Percentiles rank a stretch among this genome's conserved stretches.
phyloP scores from a whole-genome alignment of 2,888 invertebrate genomes.

The Patella caerulea region DNA sequence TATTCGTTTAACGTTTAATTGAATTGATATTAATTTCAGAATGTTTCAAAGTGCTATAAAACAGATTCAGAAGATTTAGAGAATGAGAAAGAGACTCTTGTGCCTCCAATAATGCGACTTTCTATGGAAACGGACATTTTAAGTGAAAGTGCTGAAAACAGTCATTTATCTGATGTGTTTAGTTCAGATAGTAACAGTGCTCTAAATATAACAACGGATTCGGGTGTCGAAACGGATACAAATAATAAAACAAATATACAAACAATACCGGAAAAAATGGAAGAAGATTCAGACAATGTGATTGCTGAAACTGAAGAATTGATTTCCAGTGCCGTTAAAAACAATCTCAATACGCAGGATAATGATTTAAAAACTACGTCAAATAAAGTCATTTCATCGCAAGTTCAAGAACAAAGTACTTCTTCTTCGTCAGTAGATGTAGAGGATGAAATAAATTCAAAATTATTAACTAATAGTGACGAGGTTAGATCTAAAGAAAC shows the following conservation, averaged over 20 bases:
- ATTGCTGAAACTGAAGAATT: too few relatives aligned
- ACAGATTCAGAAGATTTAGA: neutral
- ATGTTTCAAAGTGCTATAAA: conserved; percentile 9
- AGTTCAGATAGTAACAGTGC: neutral
- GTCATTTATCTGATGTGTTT: neutral
- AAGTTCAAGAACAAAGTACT: too few relatives aligned
- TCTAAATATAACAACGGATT: neutral
- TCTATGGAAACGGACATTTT: neutral
- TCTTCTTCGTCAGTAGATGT: too few relatives aligned
- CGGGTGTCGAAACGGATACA: neutral
- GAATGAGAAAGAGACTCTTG: neutral
- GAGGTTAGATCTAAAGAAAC: too few relatives aligned
- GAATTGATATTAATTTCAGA: neutral
- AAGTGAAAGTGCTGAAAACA: neutral
- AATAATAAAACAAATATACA: neutral
- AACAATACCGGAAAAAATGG: neutral
- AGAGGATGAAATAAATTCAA: too few relatives aligned
- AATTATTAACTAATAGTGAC: too few relatives aligned
- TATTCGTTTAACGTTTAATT: too few relatives aligned
- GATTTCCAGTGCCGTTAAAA: too few relatives aligned
- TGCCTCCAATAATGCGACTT: too few relatives aligned
- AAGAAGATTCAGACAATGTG: neutral
- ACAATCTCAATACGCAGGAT: too few relatives aligned
- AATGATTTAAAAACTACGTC: too few relatives aligned
- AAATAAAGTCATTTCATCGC: too few relatives aligned